phyloP scores from a whole-genome alignment of 2,113 vertebrate genomes.

The Ictalurus punctatus region DNA sequence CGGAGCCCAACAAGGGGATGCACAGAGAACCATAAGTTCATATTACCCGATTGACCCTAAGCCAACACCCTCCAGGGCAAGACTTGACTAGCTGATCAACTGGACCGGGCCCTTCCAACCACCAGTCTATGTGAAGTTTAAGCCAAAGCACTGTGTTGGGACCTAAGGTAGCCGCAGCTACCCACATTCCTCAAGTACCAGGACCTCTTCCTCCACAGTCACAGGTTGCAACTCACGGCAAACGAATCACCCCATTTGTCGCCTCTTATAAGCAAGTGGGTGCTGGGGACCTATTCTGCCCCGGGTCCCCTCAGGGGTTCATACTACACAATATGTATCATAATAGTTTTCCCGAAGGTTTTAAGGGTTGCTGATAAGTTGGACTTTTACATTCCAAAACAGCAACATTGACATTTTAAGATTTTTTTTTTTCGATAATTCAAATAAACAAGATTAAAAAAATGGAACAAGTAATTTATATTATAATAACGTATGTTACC shows the following conservation, averaged over 20 bases:
- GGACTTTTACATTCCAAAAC: neutral
- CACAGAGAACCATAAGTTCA: neutral
- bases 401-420: neutral
- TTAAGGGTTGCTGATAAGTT: neutral
- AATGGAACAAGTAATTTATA: neutral
- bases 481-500: neutral
- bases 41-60: neutral
- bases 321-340: neutral
- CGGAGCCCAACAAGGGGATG: no score
- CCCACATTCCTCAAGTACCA: no score
- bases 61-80: no score
- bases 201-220: no score
- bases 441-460: neutral
- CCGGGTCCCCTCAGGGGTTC: no score
- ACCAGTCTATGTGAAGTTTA: neutral
- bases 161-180: no score
- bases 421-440: neutral
- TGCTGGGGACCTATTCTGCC: no score
- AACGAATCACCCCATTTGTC: no score
- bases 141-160: neutral
- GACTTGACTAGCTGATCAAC: no score
- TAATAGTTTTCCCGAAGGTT: neutral
- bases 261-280: no score
- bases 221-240: no score
- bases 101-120: neutral